These are phyloP conservation scores for Sminthurides bifidus DNA, from an alignment of 1,140 invertebrate species.

Conservation along the genomic window DNA sequence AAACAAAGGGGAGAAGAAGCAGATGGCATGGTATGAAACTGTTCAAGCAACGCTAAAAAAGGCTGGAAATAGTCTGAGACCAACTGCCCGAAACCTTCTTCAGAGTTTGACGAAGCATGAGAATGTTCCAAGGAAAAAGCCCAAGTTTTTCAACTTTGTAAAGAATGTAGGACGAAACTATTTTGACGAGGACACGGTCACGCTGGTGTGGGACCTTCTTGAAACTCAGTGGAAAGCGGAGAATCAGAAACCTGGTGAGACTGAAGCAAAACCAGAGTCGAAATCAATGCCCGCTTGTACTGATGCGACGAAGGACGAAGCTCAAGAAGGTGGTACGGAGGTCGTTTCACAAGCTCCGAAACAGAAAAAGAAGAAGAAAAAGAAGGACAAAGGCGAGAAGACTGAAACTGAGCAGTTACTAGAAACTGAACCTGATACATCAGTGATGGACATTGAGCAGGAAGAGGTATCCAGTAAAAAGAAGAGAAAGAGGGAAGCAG, in stretches of 20 bases:
- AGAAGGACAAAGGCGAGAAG: conserved; percentile 14
- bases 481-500: conserved; percentile 11
- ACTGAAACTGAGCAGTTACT: too few species aligned
- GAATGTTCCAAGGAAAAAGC: conserved; percentile 84
- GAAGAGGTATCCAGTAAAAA: conserved; percentile 11
- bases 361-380: conserved; percentile 18
- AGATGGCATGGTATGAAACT: conserved; percentile 75
- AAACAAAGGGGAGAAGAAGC: conserved; percentile 82
- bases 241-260: neutral
- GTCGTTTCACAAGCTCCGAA: neutral
- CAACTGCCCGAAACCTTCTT: conserved; percentile 50
- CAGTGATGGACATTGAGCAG: too few species aligned
- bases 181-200: conserved; percentile 31
- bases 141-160: conserved; percentile 61
- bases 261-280: neutral
- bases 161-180: conserved; percentile 36
- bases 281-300: neutral
- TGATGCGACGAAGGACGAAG: neutral
- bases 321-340: neutral
- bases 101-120: conserved; percentile 57
- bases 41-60: conserved; percentile 58
- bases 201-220: conserved; percentile 34
- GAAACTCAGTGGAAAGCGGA: conserved; percentile 21
- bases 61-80: conserved; percentile 42
- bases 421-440: too few species aligned